Conservation (phyloP, 1,140 invertebrate genomes). For the Diuraphis noxia region DNA sequence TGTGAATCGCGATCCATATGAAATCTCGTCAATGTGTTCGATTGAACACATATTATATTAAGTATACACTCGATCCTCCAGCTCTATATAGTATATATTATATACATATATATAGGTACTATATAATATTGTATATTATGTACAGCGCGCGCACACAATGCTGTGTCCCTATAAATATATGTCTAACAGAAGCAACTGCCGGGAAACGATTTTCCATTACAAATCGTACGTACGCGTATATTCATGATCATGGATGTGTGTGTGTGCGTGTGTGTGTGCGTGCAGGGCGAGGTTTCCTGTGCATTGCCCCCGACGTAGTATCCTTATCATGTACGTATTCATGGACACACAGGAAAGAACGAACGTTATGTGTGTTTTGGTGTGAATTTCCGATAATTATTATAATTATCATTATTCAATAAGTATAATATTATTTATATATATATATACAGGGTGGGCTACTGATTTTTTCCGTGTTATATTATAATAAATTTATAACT, state of each 20-base stretch:
- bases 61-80: background rate
- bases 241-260: background rate
- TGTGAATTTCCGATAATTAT: conserved; percentile 34
- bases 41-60: background rate
- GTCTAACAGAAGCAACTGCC: background rate
- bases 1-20: conserved; percentile 8
- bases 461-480: background rate
- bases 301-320: background rate
- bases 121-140: background rate
- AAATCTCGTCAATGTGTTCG: conserved; percentile 22
- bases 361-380: conserved; percentile 29
- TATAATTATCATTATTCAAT: conserved; percentile 14
- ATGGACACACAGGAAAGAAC: conserved; percentile 37
- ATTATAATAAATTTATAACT: no score
- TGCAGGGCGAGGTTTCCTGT: conserved; percentile 49
- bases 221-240: background rate
- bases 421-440: background rate
- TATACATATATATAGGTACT: no score
- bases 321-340: conserved; percentile 34
- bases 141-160: background rate
- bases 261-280: background rate
- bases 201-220: conserved; percentile 21
- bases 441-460: background rate
- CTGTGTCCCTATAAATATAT: background rate
- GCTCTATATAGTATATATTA: no score